Percentiles rank a stretch among this genome's conserved stretches.
Conservation (phyloP, 2,113 vertebrate genomes). For the Bufo gargarizans region DNA sequence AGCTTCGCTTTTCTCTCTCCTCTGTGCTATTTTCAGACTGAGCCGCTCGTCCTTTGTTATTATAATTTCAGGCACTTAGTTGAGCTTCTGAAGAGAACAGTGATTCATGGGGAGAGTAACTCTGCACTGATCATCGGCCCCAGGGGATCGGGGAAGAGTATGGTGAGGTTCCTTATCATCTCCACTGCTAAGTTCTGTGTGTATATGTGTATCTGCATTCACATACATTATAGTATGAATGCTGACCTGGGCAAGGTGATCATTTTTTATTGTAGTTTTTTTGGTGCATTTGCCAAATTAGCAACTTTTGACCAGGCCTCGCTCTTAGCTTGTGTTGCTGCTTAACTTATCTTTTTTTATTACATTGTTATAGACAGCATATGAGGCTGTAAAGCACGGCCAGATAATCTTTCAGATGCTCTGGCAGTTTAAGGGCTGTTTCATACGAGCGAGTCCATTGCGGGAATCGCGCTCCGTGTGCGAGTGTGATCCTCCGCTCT, state of each 20-base stretch:
- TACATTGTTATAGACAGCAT: too few relatives aligned
- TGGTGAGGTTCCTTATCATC: conserved; percentile 73
- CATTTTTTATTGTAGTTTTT: too few relatives aligned
- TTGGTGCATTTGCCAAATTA: too few relatives aligned
- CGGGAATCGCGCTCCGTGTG: too few relatives aligned
- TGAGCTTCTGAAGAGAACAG: conserved; percentile 88
- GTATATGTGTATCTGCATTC: not conserved
- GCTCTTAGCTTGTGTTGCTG: too few relatives aligned
- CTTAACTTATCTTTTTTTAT: too few relatives aligned
- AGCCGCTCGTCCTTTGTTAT: conserved; percentile 53
- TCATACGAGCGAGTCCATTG: too few relatives aligned
- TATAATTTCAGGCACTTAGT: conserved; percentile 81
- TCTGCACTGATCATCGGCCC: conserved; percentile 92
- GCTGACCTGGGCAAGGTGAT: not conserved
- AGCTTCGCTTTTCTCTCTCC: not conserved
- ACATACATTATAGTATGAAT: not conserved
- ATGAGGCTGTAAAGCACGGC: too few relatives aligned
- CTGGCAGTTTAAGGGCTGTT: too few relatives aligned
- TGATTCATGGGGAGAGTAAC: conserved; percentile 90
- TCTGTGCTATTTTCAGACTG: conserved; percentile 18
- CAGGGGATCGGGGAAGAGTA: conserved; percentile 88
- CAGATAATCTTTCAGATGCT: too few relatives aligned
- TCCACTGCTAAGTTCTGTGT: not conserved
- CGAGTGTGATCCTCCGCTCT: too few relatives aligned
- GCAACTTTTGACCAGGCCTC: too few relatives aligned